phyloP scores from a whole-genome alignment of 64 coral and sea anemone species.

The Stichodactyla mertensii region DNA sequence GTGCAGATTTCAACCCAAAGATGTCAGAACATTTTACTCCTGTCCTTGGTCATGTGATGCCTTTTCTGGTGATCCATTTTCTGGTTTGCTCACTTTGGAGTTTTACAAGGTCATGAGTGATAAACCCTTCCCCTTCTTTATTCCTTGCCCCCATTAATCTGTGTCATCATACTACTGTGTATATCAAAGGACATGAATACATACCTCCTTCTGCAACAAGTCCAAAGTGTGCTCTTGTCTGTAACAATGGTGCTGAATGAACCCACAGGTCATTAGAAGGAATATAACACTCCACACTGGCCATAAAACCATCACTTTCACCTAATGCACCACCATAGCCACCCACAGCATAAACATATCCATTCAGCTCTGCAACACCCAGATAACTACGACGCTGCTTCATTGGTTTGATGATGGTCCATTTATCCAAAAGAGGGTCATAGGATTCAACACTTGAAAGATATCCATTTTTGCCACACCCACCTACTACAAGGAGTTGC shows the following conservation, averaged over 20 bases:
- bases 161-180: background rate
- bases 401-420: conserved; percentile 44
- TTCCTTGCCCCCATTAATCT: no score
- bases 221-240: conserved; percentile 58
- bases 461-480: conserved; percentile 49
- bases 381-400: conserved; percentile 46
- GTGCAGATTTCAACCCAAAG: no score
- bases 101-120: no score
- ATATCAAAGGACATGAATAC: background rate
- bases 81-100: no score
- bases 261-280: conserved; percentile 49
- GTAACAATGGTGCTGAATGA: conserved; percentile 33
- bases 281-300: conserved; percentile 52
- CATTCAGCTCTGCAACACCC: conserved; percentile 42
- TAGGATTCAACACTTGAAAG: conserved; percentile 64
- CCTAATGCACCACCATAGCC: conserved; percentile 50
- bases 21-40: no score
- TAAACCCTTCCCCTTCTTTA: no score
- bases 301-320: conserved; percentile 35
- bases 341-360: conserved; percentile 59
- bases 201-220: conserved; percentile 55
- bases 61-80: no score
- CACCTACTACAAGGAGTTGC: conserved; percentile 50
- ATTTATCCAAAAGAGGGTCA: conserved; percentile 58
- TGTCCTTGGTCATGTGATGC: no score